Evolutionary conservation across 2,888 invertebrate species (phyloP).

Genomic region (Yponomeuta malinellus): DNA sequence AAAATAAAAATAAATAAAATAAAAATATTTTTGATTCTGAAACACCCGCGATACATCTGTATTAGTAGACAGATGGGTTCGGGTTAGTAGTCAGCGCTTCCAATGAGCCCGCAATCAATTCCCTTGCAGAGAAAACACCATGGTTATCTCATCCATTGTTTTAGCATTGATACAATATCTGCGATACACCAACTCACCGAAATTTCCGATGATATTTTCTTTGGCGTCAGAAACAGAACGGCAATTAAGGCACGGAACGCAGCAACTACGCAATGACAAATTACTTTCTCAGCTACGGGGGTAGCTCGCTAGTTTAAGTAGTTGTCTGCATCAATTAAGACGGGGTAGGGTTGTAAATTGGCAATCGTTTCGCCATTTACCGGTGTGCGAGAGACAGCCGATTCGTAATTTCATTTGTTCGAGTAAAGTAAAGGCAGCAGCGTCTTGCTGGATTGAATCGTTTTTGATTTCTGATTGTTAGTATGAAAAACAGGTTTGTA

Average conservation of each 20-base stretch:
- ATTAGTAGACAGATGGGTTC: too few relatives aligned
- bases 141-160: too few relatives aligned
- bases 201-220: neutral
- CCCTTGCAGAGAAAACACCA: too few relatives aligned
- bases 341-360: slow-evolving; percentile 70
- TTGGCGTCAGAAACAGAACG: neutral
- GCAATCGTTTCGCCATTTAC: slow-evolving; percentile 70
- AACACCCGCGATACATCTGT: too few relatives aligned
- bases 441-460: slow-evolving; percentile 29
- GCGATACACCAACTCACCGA: neutral
- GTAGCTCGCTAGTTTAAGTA: slow-evolving; percentile 53
- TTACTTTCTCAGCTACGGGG: slow-evolving; percentile 57
- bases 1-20: too few relatives aligned
- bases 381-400: slow-evolving; percentile 54
- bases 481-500: too few relatives aligned
- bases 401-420: slow-evolving; percentile 46
- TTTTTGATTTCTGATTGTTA: neutral
- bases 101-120: too few relatives aligned
- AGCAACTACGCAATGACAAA: slow-evolving; percentile 71
- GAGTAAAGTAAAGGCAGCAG: slow-evolving; percentile 6
- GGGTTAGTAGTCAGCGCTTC: too few relatives aligned
- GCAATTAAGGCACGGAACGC: neutral
- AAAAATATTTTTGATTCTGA: too few relatives aligned
- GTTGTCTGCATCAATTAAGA: slow-evolving; percentile 71
- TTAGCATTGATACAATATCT: too few relatives aligned